Percentiles rank a stretch among this genome's conserved stretches.
phyloP scores from a whole-genome alignment of 2,888 invertebrate species.

The Archips crataeganus region DNA sequence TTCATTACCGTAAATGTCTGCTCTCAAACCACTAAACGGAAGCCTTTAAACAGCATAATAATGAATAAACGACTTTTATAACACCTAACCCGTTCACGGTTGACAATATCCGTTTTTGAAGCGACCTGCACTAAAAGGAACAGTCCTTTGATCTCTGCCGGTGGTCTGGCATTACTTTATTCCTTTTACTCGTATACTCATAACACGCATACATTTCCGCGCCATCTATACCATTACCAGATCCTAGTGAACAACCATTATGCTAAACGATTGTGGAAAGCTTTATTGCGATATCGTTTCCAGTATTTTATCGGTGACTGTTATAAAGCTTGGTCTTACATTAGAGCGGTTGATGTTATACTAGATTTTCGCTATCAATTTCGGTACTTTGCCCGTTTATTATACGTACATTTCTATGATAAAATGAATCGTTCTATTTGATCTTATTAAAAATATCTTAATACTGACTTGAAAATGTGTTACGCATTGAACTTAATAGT shows the following conservation, averaged over 20 bases:
- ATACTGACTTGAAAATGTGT: background rate
- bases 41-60: slow-evolving; percentile 4
- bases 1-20: background rate
- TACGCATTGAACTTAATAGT: background rate
- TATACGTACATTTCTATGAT: background rate
- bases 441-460: background rate
- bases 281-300: slow-evolving; percentile 58
- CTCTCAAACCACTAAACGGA: background rate
- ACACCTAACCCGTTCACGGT: slow-evolving; percentile 16
- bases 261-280: slow-evolving; percentile 61
- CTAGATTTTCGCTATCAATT: background rate
- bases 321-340: background rate
- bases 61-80: slow-evolving; percentile 15
- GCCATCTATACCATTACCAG: slow-evolving; percentile 70
- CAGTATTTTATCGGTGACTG: slow-evolving; percentile 45
- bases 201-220: slow-evolving; percentile 72
- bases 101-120: slow-evolving; percentile 36
- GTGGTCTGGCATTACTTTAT: slow-evolving; percentile 72
- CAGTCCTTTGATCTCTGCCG: slow-evolving; percentile 76
- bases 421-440: background rate
- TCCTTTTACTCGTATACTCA: slow-evolving; percentile 64
- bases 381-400: background rate
- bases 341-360: background rate
- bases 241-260: slow-evolving; percentile 61
- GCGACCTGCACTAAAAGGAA: slow-evolving; percentile 31